Conservation (phyloP, 2,888 invertebrate species). For the Carterocephalus palaemon region DNA sequence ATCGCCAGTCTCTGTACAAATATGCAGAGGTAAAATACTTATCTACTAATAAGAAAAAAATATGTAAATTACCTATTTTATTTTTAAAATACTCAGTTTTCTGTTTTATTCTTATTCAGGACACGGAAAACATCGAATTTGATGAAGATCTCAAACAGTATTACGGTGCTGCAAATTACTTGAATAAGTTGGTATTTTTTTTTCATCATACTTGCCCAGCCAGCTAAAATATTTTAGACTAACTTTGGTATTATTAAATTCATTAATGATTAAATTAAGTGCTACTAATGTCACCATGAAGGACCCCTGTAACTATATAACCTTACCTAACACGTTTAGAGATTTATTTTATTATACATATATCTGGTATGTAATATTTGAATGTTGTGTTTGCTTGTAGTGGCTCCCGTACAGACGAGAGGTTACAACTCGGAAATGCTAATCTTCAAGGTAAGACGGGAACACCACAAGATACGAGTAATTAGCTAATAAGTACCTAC, state of each 20-base stretch:
- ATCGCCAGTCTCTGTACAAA: conserved; percentile 49
- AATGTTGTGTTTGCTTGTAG: conserved; percentile 33
- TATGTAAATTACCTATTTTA: too few relatives aligned
- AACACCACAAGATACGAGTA: not conserved
- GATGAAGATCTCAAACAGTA: conserved; percentile 48
- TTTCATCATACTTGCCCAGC: not conserved
- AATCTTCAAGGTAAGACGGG: conserved; percentile 73
- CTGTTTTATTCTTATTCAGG: conserved; percentile 37
- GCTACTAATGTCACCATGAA: too few relatives aligned
- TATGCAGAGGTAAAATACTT: conserved; percentile 44
- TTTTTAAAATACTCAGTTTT: not conserved
- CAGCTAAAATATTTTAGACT: too few relatives aligned
- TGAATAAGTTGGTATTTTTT: conserved; percentile 58
- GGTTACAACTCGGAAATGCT: conserved; percentile 64
- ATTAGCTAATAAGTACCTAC: too few relatives aligned
- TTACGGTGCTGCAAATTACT: conserved; percentile 67
- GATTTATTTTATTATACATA: too few relatives aligned
- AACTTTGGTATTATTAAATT: too few relatives aligned
- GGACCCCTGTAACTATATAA: too few relatives aligned
- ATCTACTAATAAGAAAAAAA: too few relatives aligned
- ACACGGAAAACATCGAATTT: conserved; percentile 42
- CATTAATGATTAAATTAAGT: too few relatives aligned
- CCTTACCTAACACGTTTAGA: too few relatives aligned
- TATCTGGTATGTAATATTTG: conserved; percentile 8
- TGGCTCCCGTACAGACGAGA: conserved; percentile 54